These are phyloP conservation scores for Drosophila hydei DNA, from an alignment of 1,140 invertebrate genomes.

Conservation along the genomic window DNA sequence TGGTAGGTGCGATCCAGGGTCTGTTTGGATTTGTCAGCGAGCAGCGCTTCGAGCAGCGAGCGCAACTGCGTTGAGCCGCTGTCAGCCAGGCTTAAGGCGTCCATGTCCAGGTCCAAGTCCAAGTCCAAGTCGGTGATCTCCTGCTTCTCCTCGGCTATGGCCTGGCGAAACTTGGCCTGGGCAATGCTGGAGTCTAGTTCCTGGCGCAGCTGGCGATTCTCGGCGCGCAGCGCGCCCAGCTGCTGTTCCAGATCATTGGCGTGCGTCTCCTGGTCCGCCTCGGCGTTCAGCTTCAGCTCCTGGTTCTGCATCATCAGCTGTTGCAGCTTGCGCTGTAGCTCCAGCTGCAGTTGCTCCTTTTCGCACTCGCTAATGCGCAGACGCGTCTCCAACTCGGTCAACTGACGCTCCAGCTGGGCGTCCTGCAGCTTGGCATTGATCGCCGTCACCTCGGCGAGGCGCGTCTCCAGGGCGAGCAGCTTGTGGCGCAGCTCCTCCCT, in stretches of 20 bases:
- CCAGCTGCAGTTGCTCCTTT: conserved; percentile 74
- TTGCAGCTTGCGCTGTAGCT: conserved; percentile 70
- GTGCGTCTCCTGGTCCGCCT: conserved; percentile 74
- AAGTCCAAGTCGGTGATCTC: conserved; percentile 71
- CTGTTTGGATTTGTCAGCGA: conserved; percentile 54
- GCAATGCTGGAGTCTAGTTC: conserved; percentile 67
- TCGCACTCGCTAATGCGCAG: conserved; percentile 66
- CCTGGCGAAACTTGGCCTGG: conserved; percentile 72
- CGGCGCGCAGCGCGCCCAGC: conserved; percentile 53
- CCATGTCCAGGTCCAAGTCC: conserved; percentile 54
- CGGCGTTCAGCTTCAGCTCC: conserved; percentile 69
- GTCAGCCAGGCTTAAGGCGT: conserved; percentile 51
- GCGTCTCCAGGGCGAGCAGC: conserved; percentile 83
- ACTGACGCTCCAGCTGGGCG: conserved; percentile 85
- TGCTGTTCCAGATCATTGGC: conserved; percentile 74
- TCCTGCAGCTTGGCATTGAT: conserved; percentile 75
- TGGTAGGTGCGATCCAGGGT: conserved; percentile 81
- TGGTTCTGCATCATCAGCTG: conserved; percentile 72
- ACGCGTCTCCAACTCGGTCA: conserved; percentile 74
- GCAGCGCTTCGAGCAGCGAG: conserved; percentile 46
- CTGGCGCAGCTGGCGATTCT: conserved; percentile 62
- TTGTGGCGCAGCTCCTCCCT: conserved; percentile 84
- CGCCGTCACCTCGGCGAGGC: conserved; percentile 76
- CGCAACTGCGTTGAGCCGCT: conserved; percentile 77
- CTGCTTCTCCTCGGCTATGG: conserved; percentile 78